These are phyloP conservation scores for Lichenostomus cassidix DNA, from an alignment of 2,113 vertebrate genomes.

Conservation along the genomic window DNA sequence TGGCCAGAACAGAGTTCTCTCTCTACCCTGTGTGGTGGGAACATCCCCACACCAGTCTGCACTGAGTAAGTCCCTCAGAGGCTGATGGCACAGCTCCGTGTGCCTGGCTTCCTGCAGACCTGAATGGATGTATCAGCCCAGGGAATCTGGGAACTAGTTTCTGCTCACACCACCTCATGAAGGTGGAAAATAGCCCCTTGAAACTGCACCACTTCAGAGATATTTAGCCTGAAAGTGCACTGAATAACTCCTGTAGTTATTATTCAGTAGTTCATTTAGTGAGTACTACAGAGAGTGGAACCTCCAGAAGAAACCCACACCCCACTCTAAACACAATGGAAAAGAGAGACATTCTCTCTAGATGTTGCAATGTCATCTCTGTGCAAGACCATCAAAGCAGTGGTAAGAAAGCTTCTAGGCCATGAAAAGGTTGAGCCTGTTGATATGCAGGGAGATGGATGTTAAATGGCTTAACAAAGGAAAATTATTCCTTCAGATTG, in stretches of 20 bases:
- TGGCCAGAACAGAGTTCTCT: neutral
- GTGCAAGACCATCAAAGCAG: neutral
- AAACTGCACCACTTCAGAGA: neutral
- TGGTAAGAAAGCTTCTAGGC: neutral
- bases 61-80: neutral
- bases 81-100: fast-evolving
- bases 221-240: neutral
- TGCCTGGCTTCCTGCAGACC: neutral
- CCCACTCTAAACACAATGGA: neutral
- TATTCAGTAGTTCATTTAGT: neutral
- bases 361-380: neutral
- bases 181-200: neutral
- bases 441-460: neutral
- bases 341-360: neutral
- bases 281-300: neutral
- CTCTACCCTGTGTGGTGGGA: fast-evolving
- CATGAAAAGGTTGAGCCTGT: neutral
- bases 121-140: neutral
- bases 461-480: neutral
- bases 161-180: neutral
- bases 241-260: neutral
- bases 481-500: neutral
- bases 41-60: neutral
- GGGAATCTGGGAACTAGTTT: neutral
- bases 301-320: neutral